phyloP scores from a whole-genome alignment of 23 tunicate species.

The Diplosoma virens region DNA sequence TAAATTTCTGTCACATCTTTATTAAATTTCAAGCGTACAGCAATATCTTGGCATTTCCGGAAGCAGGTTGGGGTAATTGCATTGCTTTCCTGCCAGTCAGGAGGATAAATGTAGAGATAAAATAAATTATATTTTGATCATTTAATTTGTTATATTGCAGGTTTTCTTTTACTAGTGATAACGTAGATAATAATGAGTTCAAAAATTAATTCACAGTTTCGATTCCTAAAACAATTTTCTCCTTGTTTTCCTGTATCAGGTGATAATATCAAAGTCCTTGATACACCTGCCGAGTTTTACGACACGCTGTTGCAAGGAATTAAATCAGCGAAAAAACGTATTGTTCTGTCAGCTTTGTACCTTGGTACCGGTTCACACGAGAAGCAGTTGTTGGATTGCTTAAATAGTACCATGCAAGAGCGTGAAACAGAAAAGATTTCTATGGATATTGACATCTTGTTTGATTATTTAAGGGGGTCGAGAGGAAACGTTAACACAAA shows the following conservation, averaged over 20 bases:
- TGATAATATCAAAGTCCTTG: conserved; percentile 55
- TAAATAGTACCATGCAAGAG: conserved; percentile 8
- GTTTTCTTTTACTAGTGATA: no score
- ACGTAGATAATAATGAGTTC: no score
- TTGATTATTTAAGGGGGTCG: conserved; percentile 82
- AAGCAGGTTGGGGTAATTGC: no score
- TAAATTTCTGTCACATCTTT: no score
- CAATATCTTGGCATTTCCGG: no score
- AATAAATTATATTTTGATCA: no score
- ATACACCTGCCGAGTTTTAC: conserved; percentile 66
- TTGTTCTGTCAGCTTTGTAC: conserved; percentile 78
- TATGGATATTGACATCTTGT: conserved; percentile 52
- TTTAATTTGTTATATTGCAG: no score
- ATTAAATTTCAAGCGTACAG: no score
- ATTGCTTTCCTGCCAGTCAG: no score
- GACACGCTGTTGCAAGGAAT: conserved; percentile 38
- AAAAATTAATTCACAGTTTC: no score
- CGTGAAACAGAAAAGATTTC: conserved; percentile 17
- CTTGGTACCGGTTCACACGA: conserved; percentile 79
- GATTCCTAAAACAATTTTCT: conserved; percentile 4
- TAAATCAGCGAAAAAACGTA: conserved; percentile 51
- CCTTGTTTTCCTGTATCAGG: conserved; percentile 61
- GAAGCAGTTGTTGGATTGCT: conserved; percentile 34
- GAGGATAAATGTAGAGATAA: no score
- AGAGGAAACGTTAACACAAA: conserved; percentile 71